Conservation (phyloP, 2,888 invertebrate genomes). For the Neuroscelio doddi region DNA sequence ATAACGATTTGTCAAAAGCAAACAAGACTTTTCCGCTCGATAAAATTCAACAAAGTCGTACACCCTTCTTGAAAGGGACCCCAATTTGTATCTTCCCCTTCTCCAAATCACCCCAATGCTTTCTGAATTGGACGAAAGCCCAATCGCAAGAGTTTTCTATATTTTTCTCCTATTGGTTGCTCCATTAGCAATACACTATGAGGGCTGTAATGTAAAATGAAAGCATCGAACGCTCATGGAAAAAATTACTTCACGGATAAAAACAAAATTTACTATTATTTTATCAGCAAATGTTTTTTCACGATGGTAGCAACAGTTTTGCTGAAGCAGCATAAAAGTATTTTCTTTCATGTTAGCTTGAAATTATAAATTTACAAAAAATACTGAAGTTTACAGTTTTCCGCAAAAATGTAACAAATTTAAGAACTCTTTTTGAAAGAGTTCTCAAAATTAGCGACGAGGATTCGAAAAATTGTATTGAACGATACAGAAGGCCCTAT, state of each 20-base stretch:
- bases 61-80: constrained; percentile 20
- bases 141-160: constrained; percentile 17
- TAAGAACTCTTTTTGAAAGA: constrained; percentile 7
- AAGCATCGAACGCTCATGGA: no score
- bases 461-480: no score
- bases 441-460: no score
- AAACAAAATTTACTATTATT: no score
- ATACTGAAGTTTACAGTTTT: constrained; percentile 3
- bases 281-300: no score
- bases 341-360: no score
- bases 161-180: constrained; percentile 31
- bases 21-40: constrained; percentile 27
- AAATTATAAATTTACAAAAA: no score
- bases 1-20: constrained; percentile 16
- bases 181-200: constrained; percentile 33
- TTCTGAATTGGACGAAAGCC: constrained; percentile 28
- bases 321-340: no score
- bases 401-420: constrained; percentile 7
- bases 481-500: no score
- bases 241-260: no score
- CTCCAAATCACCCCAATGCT: constrained; percentile 18
- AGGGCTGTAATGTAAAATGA: no score
- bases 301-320: no score
- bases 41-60: constrained; percentile 26
- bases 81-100: constrained; percentile 34